Evolutionary conservation across 2,888 invertebrate genomes (phyloP).

Genomic region (Caenorhabditis sp.): DNA sequence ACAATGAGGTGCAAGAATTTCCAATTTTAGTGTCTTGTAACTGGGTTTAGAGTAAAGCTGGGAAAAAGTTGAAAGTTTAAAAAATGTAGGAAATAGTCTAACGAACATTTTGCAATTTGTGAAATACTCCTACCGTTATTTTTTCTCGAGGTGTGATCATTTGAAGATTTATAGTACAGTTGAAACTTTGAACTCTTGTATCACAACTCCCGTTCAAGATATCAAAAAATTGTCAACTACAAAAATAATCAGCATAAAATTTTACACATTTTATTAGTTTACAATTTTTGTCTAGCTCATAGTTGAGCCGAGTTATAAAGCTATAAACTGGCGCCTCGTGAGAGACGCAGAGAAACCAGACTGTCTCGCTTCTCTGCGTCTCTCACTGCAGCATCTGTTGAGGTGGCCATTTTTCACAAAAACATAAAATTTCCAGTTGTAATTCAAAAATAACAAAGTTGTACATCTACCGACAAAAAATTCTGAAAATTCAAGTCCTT

Average conservation of each 20-base stretch:
- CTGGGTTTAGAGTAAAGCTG: too few species aligned
- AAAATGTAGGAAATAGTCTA: not conserved
- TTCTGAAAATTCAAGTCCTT: constrained; percentile 9
- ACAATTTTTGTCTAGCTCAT: not conserved
- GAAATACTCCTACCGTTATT: too few species aligned
- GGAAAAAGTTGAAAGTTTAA: not conserved
- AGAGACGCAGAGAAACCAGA: constrained; percentile 17
- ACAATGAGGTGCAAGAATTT: too few species aligned
- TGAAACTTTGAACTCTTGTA: too few species aligned
- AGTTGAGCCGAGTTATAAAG: not conserved
- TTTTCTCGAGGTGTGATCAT: too few species aligned
- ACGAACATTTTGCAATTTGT: too few species aligned
- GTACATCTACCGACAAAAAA: not conserved
- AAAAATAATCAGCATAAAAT: not conserved
- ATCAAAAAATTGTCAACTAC: not conserved
- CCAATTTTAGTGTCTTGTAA: too few species aligned
- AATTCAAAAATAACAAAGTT: constrained; percentile 3
- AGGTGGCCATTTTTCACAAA: not conserved
- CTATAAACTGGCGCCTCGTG: not conserved
- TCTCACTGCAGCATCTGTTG: not conserved
- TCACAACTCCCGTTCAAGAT: too few species aligned
- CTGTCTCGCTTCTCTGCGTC: constrained; percentile 1
- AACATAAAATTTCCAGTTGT: not conserved
- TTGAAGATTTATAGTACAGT: too few species aligned
- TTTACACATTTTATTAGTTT: not conserved